These are phyloP conservation scores for Bursaphelenchus okinawaensis DNA, from an alignment of 2,888 invertebrate species.

Conservation along the genomic window DNA sequence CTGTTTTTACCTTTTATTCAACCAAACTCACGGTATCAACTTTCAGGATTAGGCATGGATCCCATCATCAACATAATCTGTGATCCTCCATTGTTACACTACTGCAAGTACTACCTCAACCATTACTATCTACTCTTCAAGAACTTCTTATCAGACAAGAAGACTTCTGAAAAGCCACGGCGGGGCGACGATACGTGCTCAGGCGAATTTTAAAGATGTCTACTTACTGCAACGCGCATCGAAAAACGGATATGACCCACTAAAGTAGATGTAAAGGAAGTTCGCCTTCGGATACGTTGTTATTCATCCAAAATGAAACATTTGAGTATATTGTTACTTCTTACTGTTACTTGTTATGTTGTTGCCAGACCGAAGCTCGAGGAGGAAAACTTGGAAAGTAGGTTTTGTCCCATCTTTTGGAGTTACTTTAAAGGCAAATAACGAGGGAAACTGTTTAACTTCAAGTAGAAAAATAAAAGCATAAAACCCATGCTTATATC, in stretches of 20 bases:
- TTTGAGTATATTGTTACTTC: not conserved
- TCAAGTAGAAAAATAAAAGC: too few species aligned
- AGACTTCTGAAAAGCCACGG: not conserved
- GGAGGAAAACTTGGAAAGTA: not conserved
- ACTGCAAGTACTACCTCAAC: not conserved
- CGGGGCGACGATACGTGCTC: constrained; percentile 1
- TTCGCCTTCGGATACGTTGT: not conserved
- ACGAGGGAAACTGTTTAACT: too few species aligned
- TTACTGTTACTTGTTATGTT: not conserved
- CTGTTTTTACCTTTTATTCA: too few species aligned
- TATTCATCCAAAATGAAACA: not conserved
- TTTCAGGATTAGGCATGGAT: constrained; percentile 39
- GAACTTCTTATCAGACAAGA: not conserved
- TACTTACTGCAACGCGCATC: not conserved
- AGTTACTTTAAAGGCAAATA: too few species aligned
- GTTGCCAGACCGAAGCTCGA: not conserved
- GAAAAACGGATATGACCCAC: not conserved
- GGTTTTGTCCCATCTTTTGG: too few species aligned
- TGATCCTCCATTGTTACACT: constrained; percentile 25
- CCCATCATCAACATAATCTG: constrained; percentile 46
- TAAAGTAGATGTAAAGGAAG: not conserved
- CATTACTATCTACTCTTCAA: not conserved
- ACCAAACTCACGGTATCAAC: too few species aligned
- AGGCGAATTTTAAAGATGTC: constrained; percentile 2
- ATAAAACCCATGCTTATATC: too few species aligned